Evolutionary conservation across 2,888 invertebrate species (phyloP).

Genomic region (Harpagoxenus sublaevis): DNA sequence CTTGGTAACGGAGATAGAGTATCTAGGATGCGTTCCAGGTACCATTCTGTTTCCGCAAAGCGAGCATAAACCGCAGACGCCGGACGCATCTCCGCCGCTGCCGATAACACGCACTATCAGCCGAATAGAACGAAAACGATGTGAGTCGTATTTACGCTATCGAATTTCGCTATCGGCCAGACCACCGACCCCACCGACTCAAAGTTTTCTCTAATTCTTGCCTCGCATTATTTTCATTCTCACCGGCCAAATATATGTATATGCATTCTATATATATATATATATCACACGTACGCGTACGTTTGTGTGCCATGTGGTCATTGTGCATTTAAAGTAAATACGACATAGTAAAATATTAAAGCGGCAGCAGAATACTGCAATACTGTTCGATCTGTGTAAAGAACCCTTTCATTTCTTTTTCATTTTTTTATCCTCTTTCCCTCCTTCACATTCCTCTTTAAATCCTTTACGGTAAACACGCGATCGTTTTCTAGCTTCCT

Average conservation of each 20-base stretch:
- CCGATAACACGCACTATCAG: slow-evolving; percentile 24
- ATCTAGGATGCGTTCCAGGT: slow-evolving; percentile 3
- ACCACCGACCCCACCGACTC: background rate
- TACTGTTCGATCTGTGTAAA: slow-evolving; percentile 77
- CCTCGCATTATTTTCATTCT: slow-evolving; percentile 35
- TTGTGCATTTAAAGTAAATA: slow-evolving; percentile 79
- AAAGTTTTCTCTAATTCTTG: background rate
- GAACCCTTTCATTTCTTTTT: slow-evolving; percentile 29
- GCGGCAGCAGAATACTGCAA: slow-evolving; percentile 76
- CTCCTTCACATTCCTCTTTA: background rate
- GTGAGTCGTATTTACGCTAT: background rate
- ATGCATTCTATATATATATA: slow-evolving; percentile 36
- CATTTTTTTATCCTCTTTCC: background rate
- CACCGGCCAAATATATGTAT: slow-evolving; percentile 31
- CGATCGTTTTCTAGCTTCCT: slow-evolving; percentile 11
- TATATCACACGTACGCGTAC: slow-evolving; percentile 50
- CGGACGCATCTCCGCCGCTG: slow-evolving; percentile 18
- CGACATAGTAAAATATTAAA: slow-evolving; percentile 77
- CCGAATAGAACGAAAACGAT: slow-evolving; percentile 26
- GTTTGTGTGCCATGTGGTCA: slow-evolving; percentile 68
- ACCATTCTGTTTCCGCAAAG: slow-evolving; percentile 23
- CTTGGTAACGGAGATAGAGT: background rate
- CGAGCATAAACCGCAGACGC: slow-evolving; percentile 22
- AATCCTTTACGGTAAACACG: slow-evolving; percentile 10
- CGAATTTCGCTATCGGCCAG: background rate